These are phyloP conservation scores for Lasiurus borealis DNA, from an alignment of 2,113 vertebrate species.

Conservation along the genomic window DNA sequence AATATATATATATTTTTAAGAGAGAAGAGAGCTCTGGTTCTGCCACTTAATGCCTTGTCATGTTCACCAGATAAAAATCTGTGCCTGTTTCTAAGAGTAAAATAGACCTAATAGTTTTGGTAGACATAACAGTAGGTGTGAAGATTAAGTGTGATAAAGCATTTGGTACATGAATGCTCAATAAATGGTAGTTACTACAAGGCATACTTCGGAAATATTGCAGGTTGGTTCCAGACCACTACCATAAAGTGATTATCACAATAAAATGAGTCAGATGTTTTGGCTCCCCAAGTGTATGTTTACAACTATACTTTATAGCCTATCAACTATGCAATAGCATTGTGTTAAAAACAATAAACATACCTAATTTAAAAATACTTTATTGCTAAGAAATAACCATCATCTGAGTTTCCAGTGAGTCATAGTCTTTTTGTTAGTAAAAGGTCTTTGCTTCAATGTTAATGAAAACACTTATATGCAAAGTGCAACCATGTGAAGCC, in stretches of 20 bases:
- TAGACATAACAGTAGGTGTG: not conserved
- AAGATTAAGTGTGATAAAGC: conserved; percentile 3
- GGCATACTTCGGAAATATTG: not conserved
- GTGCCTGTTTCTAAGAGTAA: conserved; percentile 1
- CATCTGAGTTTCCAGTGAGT: not conserved
- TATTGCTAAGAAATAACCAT: not conserved
- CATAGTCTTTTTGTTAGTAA: not conserved
- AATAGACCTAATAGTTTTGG: not conserved
- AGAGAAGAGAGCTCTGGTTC: not conserved
- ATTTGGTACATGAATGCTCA: not conserved
- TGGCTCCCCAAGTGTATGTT: not conserved
- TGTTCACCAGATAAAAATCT: not conserved
- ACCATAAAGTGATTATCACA: not conserved
- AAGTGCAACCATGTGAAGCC: not conserved
- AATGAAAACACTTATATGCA: not conserved
- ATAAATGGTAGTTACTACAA: not conserved
- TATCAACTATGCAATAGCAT: not conserved
- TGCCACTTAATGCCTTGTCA: not conserved
- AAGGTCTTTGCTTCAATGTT: not conserved
- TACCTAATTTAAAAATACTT: not conserved
- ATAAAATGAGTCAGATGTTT: not conserved
- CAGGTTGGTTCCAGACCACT: not conserved
- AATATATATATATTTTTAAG: too few relatives aligned
- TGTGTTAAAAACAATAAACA: not conserved
- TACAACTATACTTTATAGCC: not conserved